Conservation (phyloP, 2,888 invertebrate genomes). For the Rugalucina vietnamica region DNA sequence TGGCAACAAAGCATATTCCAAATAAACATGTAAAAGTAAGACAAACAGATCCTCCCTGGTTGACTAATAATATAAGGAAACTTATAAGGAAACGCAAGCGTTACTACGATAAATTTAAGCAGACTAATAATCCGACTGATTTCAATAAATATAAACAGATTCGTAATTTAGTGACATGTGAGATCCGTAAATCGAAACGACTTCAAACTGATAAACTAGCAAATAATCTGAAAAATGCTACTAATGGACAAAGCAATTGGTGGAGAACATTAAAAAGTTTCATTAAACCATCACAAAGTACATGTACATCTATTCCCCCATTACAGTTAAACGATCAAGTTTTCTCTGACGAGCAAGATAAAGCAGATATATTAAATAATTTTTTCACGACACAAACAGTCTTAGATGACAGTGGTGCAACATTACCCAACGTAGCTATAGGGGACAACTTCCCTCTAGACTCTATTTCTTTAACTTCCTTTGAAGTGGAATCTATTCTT, state of each 20-base stretch:
- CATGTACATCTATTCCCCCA: neutral
- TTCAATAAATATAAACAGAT: too few species aligned
- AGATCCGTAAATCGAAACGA: too few species aligned
- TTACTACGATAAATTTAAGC: too few species aligned
- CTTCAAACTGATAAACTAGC: too few species aligned
- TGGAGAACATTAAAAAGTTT: slow-evolving; percentile 2
- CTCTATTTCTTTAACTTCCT: neutral
- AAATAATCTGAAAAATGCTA: too few species aligned
- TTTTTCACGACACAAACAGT: slow-evolving; percentile 4
- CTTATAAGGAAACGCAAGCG: neutral
- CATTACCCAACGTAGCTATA: neutral
- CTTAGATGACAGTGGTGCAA: neutral
- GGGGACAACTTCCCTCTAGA: neutral
- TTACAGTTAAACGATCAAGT: neutral
- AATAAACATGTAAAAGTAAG: neutral
- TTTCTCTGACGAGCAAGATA: neutral
- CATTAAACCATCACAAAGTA: neutral
- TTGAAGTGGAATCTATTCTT: neutral
- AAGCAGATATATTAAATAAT: neutral
- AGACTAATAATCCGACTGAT: too few species aligned
- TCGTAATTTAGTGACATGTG: too few species aligned
- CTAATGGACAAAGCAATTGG: neutral
- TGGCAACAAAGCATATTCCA: too few species aligned
- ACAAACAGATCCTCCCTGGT: neutral
- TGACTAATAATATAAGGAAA: neutral